Evolutionary conservation across 2,888 invertebrate genomes (phyloP).

Genomic region (Nomada lathburiana): DNA sequence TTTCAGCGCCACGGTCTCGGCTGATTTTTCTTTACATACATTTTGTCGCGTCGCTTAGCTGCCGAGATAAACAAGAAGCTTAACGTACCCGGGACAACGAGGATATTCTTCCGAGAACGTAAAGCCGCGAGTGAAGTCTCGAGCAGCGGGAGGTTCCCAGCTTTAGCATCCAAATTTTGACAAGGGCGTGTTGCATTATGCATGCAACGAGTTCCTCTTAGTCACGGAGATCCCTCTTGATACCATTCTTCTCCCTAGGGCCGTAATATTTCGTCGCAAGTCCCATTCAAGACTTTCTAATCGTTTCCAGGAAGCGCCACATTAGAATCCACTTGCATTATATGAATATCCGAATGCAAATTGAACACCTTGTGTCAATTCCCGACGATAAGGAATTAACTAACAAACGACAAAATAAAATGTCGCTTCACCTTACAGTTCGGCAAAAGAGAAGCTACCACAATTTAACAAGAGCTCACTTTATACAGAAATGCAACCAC

Average conservation of each 20-base stretch:
- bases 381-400: too few species aligned
- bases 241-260: neutral
- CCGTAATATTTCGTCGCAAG: neutral
- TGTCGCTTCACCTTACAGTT: too few species aligned
- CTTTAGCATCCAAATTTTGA: slow-evolving; percentile 34
- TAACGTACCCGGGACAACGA: slow-evolving; percentile 37
- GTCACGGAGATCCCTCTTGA: neutral
- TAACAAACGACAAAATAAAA: too few species aligned
- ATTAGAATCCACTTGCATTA: too few species aligned
- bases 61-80: slow-evolving; percentile 47
- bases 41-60: slow-evolving; percentile 30
- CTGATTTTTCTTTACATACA: slow-evolving; percentile 36
- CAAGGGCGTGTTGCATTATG: slow-evolving; percentile 30
- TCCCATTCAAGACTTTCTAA: neutral
- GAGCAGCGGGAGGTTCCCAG: slow-evolving; percentile 27
- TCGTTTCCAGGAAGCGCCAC: neutral
- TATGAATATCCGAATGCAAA: too few species aligned
- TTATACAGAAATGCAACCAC: too few species aligned
- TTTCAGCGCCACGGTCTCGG: slow-evolving; percentile 7
- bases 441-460: too few species aligned
- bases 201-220: slow-evolving; percentile 7
- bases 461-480: too few species aligned
- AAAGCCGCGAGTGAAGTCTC: slow-evolving; percentile 17
- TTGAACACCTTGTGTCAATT: too few species aligned
- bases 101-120: slow-evolving; percentile 36